phyloP scores from a whole-genome alignment of 2,888 invertebrate genomes.

The Patella caerulea region DNA sequence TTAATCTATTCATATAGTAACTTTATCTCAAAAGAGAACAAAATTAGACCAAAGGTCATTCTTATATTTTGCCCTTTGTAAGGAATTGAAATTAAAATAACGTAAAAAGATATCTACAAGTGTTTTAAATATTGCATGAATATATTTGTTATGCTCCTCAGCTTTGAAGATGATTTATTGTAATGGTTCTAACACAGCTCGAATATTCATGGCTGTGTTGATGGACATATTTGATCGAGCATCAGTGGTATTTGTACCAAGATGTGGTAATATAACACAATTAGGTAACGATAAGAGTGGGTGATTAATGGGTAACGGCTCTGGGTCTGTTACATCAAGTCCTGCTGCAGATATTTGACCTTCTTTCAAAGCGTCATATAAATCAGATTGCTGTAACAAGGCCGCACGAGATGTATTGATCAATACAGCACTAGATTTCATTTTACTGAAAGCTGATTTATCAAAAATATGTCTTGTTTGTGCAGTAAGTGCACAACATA shows the following conservation, averaged over 20 bases:
- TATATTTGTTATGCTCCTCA: no score
- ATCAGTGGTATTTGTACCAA: constrained; percentile 85
- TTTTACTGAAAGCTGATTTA: constrained; percentile 81
- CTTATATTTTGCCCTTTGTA: no score
- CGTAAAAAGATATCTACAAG: no score
- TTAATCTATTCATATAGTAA: no score
- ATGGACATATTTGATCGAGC: constrained; percentile 84
- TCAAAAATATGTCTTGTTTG: constrained; percentile 87
- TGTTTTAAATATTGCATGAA: no score
- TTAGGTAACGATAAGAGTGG: constrained; percentile 83
- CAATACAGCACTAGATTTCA: constrained; percentile 89
- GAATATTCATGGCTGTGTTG: constrained; percentile 84
- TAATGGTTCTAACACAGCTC: constrained; percentile 76
- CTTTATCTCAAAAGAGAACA: no score
- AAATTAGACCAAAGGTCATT: no score
- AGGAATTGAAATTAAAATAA: no score
- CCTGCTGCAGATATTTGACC: constrained; percentile 86
- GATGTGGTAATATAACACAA: constrained; percentile 87
- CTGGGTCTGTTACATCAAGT: constrained; percentile 91
- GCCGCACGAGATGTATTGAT: constrained; percentile 84
- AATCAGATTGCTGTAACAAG: constrained; percentile 80
- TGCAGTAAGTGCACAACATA: constrained; percentile 83
- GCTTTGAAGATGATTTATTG: no score
- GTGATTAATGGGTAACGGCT: constrained; percentile 86
- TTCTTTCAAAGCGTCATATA: constrained; percentile 81